These are phyloP conservation scores for Camponotus floridanus DNA, from an alignment of 1,140 invertebrate genomes.

Conservation along the genomic window DNA sequence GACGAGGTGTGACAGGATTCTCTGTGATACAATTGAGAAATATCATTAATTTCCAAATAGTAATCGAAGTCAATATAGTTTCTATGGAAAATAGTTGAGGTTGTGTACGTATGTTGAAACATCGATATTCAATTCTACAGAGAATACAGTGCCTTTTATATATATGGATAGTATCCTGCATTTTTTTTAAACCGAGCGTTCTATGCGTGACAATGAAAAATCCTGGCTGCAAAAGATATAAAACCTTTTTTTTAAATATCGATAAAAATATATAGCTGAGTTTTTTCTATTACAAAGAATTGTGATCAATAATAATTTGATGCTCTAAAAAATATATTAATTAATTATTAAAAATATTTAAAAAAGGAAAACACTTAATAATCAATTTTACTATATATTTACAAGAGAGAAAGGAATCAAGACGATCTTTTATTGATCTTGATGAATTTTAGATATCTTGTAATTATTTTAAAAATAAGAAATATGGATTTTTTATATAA, in stretches of 20 bases:
- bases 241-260: neutral
- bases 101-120: conserved; percentile 5
- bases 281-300: neutral
- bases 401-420: neutral
- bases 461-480: no score
- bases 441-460: no score
- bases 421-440: no score
- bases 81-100: neutral
- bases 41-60: conserved; percentile 16
- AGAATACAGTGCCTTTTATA: neutral
- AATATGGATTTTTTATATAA: no score
- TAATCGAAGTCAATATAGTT: neutral
- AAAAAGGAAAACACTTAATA: no score
- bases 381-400: no score
- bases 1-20: conserved; percentile 2
- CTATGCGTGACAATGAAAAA: conserved; percentile 8
- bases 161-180: neutral
- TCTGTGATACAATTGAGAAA: neutral
- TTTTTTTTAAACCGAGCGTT: neutral
- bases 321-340: neutral
- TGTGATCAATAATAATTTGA: conserved; percentile 7
- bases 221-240: neutral
- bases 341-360: neutral
- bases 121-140: neutral
- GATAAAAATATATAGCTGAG: neutral